A percentile compares a stretch with the other conserved stretches of the same genome.
Evolutionary conservation across 2,113 vertebrate species (phyloP).

Genomic region (Heloderma charlesbogerti): DNA sequence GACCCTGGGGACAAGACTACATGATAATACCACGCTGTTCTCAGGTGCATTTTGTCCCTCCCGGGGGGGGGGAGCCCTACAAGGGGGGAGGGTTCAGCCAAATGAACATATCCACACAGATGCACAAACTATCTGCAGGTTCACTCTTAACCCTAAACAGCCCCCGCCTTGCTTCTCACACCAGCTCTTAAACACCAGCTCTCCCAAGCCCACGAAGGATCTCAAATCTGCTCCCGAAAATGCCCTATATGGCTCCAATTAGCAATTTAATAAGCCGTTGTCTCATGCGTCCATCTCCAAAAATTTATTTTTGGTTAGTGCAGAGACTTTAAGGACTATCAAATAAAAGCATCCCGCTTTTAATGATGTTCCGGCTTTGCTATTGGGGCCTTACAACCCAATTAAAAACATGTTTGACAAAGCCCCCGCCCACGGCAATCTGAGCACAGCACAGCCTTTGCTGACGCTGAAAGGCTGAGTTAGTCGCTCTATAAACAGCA

Average conservation of each 20-base stretch:
- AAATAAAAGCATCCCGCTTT: not conserved
- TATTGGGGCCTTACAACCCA: not conserved
- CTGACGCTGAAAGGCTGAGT: not conserved
- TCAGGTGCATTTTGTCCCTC: no score
- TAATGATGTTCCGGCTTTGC: not conserved
- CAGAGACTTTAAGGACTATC: not conserved
- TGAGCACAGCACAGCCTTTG: not conserved
- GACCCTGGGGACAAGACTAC: no score
- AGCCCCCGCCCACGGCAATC: not conserved
- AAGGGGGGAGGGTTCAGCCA: no score
- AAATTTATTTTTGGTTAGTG: not conserved
- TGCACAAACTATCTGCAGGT: no score
- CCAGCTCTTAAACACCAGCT: accelerated
- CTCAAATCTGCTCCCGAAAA: not conserved
- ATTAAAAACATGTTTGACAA: not conserved
- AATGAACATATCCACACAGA: no score
- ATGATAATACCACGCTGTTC: no score
- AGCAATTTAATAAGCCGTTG: accelerated
- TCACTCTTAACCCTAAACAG: not conserved
- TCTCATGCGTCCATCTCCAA: accelerated
- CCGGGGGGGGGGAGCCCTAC: no score
- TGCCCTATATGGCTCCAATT: not conserved
- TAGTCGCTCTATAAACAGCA: no score
- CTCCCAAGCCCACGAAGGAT: not conserved
- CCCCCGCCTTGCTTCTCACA: accelerated